Percentiles rank a stretch among this genome's conserved stretches.
Conservation (phyloP, 2,113 vertebrate species). For the Xiphias gladius region DNA sequence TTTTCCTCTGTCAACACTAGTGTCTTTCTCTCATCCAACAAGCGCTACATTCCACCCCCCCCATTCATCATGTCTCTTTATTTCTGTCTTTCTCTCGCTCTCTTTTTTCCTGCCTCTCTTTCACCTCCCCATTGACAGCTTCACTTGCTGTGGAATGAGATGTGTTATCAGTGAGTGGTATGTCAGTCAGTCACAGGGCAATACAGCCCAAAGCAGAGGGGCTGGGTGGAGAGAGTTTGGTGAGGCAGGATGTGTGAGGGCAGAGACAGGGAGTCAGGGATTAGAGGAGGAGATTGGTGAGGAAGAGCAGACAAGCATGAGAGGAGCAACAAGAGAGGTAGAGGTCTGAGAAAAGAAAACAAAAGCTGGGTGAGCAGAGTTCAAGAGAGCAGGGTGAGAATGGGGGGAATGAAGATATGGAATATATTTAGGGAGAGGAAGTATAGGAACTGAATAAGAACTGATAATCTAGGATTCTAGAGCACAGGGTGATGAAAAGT, state of each 20-base stretch:
- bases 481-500: neutral
- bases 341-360: conserved; percentile 31
- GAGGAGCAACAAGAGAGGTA: conserved; percentile 29
- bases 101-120: conserved; percentile 50
- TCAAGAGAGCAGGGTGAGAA: conserved; percentile 37
- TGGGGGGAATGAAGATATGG: neutral
- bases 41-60: conserved; percentile 2
- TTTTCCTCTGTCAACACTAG: conserved; percentile 24
- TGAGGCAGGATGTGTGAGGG: conserved; percentile 31
- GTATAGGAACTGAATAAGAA: neutral
- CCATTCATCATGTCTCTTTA: conserved; percentile 12
- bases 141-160: conserved; percentile 76
- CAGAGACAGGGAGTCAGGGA: conserved; percentile 39
- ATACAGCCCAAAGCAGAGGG: conserved; percentile 51
- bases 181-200: conserved; percentile 77
- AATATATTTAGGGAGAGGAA: neutral
- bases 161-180: conserved; percentile 81
- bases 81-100: conserved; percentile 2
- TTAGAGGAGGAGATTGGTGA: conserved; percentile 58
- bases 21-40: conserved; percentile 32
- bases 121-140: conserved; percentile 74
- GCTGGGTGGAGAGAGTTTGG: conserved; percentile 29
- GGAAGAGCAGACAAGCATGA: conserved; percentile 41
- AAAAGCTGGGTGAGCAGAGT: conserved; percentile 20
- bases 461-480: neutral